Evolutionary conservation across 2,797 vertebrate species (phyloP).

Genomic region (Glyptemys insculpta): DNA sequence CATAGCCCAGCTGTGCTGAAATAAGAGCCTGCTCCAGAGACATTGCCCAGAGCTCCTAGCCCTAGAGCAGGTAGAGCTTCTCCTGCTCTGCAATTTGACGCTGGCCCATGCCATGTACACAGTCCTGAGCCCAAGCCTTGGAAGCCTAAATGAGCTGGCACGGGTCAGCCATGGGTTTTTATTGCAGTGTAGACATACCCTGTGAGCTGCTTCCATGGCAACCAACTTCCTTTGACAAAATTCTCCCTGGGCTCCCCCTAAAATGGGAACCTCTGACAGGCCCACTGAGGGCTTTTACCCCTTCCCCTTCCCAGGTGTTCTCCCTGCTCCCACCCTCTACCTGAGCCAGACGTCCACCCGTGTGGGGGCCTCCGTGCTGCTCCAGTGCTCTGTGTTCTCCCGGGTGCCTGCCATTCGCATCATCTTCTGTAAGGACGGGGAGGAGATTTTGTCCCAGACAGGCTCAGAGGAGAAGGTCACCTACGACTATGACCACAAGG

Average conservation of each 20-base stretch:
- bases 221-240: too few species aligned
- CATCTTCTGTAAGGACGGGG: not conserved
- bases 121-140: too few species aligned
- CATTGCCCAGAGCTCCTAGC: not conserved
- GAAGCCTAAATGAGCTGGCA: too few species aligned
- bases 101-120: too few species aligned
- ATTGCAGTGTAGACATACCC: too few species aligned
- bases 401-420: not conserved
- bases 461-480: not conserved
- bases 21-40: not conserved
- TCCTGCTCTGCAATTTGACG: not conserved
- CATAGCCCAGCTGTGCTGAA: too few species aligned
- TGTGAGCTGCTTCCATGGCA: too few species aligned
- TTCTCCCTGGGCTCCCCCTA: too few species aligned
- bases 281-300: not conserved
- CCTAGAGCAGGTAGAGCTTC: not conserved
- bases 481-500: not conserved
- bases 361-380: not conserved
- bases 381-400: not conserved
- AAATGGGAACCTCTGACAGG: too few species aligned
- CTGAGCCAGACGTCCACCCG: not conserved
- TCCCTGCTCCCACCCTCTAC: not conserved
- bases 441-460: not conserved
- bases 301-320: not conserved
- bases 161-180: too few species aligned